Base-by-base conservation (phyloP, 2,113 vertebrate species). In the Lepidothrix coronata region DNA sequence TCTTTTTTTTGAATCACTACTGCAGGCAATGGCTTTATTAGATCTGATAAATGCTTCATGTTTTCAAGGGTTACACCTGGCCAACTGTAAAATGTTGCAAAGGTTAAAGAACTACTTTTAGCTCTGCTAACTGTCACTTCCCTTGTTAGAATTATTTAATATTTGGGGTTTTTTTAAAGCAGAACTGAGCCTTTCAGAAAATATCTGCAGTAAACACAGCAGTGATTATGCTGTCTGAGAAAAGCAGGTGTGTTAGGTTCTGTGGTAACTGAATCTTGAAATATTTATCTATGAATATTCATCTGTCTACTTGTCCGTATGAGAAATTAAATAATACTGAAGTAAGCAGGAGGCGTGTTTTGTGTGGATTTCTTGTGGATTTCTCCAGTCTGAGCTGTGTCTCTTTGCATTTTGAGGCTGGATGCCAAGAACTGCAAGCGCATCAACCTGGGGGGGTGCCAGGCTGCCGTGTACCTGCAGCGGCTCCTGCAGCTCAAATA, bases 401-500 rank as follows among this genome's bases (percentile, higher is more conserved):
- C 15, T 97, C 86, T 94, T 61, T 88, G 43, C 4, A 0, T 46
- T 91, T 88, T 5, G 43, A 99, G 99, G 89, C 96, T 99, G 85
- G 99, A 99, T 92, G 99, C 98, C 30, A 98, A 95, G 83, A 99
- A 99, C 95, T 99, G 98, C 96, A 99, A 99, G 74, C 98, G 99
- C 21, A 98, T 99, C 91, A 99, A 99, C 70, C 97, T 99, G 21
- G 99, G 99, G 2, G 99, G 99, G 5, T 99, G 98, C 92, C 99
- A 99, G 44, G 98, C 99, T 21, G 98, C 98, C 8, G 97, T 98
- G 3, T 99, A 99, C 95, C 98, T 99, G 37, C 99, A 99, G 96
- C 98, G 99, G 6, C 98, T 99, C 46, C 98, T 99, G 30, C 99
- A 99, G 97, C 98, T 99, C 12, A 99, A 99, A 85, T 99, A 99